A percentile compares a stretch with the other conserved stretches of the same genome.
phyloP scores from a whole-genome alignment of 1,140 invertebrate genomes.

The Drosophila pallidifrons region DNA sequence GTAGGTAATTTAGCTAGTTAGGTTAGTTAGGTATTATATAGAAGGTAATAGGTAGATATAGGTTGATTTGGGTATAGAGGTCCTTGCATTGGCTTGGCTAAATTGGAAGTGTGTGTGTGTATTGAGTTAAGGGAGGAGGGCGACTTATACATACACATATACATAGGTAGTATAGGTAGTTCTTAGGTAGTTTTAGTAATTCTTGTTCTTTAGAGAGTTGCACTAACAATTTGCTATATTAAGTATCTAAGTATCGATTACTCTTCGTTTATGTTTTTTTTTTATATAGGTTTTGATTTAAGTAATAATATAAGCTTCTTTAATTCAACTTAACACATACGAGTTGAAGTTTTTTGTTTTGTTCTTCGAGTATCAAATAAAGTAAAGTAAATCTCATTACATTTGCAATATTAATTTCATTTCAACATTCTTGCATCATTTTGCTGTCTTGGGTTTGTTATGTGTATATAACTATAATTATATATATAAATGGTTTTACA shows the following conservation, averaged over 20 bases:
- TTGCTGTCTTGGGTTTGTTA: background rate
- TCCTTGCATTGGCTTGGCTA: slow-evolving; percentile 44
- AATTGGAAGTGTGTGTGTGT: slow-evolving; percentile 15
- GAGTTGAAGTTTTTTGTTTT: slow-evolving; percentile 19
- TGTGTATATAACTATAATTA: slow-evolving; percentile 31
- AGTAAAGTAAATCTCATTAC: slow-evolving; percentile 68
- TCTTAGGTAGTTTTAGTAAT: slow-evolving; percentile 34
- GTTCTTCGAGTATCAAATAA: slow-evolving; percentile 36
- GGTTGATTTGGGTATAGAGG: slow-evolving; percentile 38
- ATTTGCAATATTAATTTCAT: slow-evolving; percentile 6
- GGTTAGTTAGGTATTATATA: slow-evolving; percentile 7
- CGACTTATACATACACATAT: slow-evolving; percentile 32
- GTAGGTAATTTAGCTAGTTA: slow-evolving; percentile 41
- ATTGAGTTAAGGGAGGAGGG: slow-evolving; percentile 1
- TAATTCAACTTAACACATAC: slow-evolving; percentile 38
- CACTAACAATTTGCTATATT: slow-evolving; percentile 50
- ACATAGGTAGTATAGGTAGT: slow-evolving; percentile 8
- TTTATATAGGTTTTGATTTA: slow-evolving; percentile 71
- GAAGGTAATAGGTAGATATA: slow-evolving; percentile 15
- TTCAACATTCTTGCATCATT: slow-evolving; percentile 10
- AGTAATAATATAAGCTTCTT: slow-evolving; percentile 69
- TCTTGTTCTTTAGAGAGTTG: slow-evolving; percentile 36
- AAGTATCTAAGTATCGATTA: slow-evolving; percentile 59
- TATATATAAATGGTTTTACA: slow-evolving; percentile 59
- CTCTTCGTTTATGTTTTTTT: slow-evolving; percentile 14